A percentile compares a stretch with the other conserved stretches of the same genome.
Evolutionary conservation across 2,113 vertebrate genomes (phyloP).

Genomic region (Pheucticus melanocephalus): DNA sequence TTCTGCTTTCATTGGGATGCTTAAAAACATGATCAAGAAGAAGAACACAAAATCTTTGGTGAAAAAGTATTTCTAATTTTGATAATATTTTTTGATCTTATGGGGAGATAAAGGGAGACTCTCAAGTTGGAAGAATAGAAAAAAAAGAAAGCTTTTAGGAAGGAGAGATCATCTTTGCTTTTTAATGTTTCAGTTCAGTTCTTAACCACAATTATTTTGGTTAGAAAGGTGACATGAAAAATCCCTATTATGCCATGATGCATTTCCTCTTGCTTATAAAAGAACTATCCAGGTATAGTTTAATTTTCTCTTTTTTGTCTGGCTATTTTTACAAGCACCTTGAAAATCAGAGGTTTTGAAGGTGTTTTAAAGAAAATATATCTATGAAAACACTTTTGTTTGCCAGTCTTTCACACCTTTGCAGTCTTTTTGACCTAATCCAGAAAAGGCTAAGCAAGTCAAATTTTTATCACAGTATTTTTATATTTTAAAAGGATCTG

Average conservation of each 20-base stretch:
- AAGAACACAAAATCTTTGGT: background rate
- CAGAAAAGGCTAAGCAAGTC: background rate
- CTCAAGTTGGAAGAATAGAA: background rate
- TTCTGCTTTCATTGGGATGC: background rate
- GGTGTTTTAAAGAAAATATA: background rate
- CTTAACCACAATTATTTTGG: background rate
- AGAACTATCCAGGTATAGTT: background rate
- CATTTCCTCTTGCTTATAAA: background rate
- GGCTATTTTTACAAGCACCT: background rate
- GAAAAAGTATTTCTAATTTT: background rate
- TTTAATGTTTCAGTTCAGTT: background rate
- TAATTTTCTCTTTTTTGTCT: background rate
- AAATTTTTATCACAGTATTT: background rate
- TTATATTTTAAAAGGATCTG: background rate
- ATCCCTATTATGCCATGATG: background rate
- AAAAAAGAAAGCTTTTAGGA: background rate
- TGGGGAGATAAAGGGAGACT: background rate
- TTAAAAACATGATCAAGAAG: background rate
- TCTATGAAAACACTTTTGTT: background rate
- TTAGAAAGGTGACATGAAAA: background rate
- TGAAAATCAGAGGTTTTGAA: background rate
- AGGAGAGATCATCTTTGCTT: background rate
- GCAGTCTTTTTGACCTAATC: background rate
- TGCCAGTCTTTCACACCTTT: background rate
- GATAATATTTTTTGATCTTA: background rate